Percentiles rank a stretch among this genome's conserved stretches.
phyloP scores from a whole-genome alignment of 2,113 vertebrate genomes.

The Heterotis niloticus region DNA sequence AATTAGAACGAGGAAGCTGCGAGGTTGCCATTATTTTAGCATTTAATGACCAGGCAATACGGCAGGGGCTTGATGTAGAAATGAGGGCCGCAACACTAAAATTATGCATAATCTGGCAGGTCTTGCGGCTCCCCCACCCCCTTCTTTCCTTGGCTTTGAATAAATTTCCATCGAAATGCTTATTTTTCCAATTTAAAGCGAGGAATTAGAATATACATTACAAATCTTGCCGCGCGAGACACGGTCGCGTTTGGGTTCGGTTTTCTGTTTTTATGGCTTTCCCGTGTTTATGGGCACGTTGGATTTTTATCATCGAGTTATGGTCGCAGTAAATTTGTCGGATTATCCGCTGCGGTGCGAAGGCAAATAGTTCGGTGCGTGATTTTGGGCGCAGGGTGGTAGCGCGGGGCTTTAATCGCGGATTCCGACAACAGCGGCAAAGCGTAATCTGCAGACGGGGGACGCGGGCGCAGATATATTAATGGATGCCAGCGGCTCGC shows the following conservation, averaged over 20 bases:
- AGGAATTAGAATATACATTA: conserved; percentile 71
- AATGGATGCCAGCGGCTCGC: too few relatives aligned
- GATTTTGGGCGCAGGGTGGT: background rate
- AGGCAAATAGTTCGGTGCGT: too few relatives aligned
- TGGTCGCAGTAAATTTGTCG: conserved; percentile 3
- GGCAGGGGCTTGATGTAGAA: conserved; percentile 63
- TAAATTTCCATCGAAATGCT: conserved; percentile 72
- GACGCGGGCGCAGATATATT: background rate
- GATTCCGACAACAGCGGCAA: background rate
- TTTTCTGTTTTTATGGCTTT: conserved; percentile 63
- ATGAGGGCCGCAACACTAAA: conserved; percentile 67
- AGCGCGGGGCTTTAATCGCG: too few relatives aligned
- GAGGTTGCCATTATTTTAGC: conserved; percentile 73
- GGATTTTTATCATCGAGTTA: conserved; percentile 33
- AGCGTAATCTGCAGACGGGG: too few relatives aligned
- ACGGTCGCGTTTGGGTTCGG: conserved; percentile 59
- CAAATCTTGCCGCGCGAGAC: conserved; percentile 64
- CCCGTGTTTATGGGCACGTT: conserved; percentile 51
- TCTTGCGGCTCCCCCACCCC: conserved; percentile 43
- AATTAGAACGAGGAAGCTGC: conserved; percentile 69
- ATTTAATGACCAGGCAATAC: conserved; percentile 73
- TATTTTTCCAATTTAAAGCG: conserved; percentile 67
- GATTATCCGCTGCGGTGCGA: background rate
- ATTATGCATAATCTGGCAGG: conserved; percentile 74
- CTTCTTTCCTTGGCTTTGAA: conserved; percentile 58